Evolutionary conservation across 2,797 vertebrate genomes (phyloP).

Genomic region (Siniperca obscura): DNA sequence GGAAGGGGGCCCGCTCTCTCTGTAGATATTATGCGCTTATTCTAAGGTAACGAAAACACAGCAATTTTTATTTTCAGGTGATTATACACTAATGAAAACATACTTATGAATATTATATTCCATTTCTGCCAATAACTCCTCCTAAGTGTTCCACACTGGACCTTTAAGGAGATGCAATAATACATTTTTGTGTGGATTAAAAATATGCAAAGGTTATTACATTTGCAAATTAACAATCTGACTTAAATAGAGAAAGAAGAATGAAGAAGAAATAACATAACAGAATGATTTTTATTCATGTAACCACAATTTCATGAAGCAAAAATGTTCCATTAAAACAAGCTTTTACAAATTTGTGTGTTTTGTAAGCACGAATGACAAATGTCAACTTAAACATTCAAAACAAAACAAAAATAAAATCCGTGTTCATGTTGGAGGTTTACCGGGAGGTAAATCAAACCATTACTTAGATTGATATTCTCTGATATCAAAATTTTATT

Average conservation of each 20-base stretch:
- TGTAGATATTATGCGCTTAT: too few relatives aligned
- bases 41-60: too few relatives aligned
- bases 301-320: slow-evolving; percentile 3
- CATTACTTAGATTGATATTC: not conserved
- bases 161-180: not conserved
- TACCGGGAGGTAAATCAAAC: not conserved
- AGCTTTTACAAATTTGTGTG: slow-evolving; percentile 11
- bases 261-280: not conserved
- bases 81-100: too few relatives aligned
- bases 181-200: not conserved
- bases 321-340: slow-evolving; percentile 19
- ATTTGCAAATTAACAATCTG: not conserved
- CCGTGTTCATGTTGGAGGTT: not conserved
- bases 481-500: not conserved
- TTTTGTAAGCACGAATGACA: not conserved
- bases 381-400: not conserved
- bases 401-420: not conserved
- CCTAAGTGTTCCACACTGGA: too few relatives aligned
- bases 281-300: slow-evolving; percentile 24
- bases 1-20: too few relatives aligned
- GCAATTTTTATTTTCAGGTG: too few relatives aligned
- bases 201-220: not conserved
- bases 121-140: too few relatives aligned
- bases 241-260: not conserved
- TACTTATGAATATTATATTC: too few relatives aligned